Evolutionary conservation across 2,113 vertebrate genomes (phyloP).

Genomic region (cat (Felis catus)): F.catus_Fca126_mat1.0 CM031415.1:76916501-76917000

Average conservation of each 20-base stretch:
- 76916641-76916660: constrained; percentile 63
- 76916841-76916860: neutral
- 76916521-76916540: neutral
- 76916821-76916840: neutral
- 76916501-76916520: neutral
- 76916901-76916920: neutral
- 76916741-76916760: constrained; percentile 96
- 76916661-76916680: constrained; percentile 94
- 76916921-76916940: neutral
- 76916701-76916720: constrained; percentile 97
- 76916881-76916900: neutral
- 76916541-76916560: neutral
- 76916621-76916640: constrained; percentile 17
- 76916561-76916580: constrained; percentile 19
- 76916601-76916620: constrained; percentile 56
- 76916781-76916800: constrained; percentile 25
- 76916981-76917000: neutral
- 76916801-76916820: neutral
- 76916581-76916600: constrained; percentile 44
- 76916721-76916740: constrained; percentile 95
- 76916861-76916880: constrained; percentile 18
- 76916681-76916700: constrained; percentile 96
- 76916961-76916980: neutral
- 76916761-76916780: constrained; percentile 94
- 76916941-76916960: neutral